phyloP scores from a whole-genome alignment of 1,140 invertebrate species.

The Diabrotica undecimpunctata region DNA sequence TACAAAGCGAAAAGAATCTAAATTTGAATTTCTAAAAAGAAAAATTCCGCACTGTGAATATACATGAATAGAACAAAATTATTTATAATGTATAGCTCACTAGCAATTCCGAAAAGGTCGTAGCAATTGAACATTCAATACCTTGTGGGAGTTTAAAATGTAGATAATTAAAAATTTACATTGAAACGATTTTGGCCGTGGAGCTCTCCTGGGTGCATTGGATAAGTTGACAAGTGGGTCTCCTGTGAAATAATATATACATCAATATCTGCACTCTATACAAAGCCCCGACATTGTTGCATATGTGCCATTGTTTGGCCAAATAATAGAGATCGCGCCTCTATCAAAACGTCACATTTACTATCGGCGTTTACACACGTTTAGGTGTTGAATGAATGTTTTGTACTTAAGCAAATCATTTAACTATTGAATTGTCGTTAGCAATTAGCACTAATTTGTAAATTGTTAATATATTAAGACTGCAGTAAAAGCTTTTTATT shows the following conservation, averaged over 20 bases:
- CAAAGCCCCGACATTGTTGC: slow-evolving; percentile 24
- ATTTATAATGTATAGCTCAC: not conserved
- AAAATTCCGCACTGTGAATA: not conserved
- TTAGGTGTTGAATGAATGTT: not conserved
- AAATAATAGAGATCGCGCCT: slow-evolving; percentile 26
- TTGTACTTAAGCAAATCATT: not conserved
- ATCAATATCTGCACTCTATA: slow-evolving; percentile 29
- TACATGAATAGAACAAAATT: not conserved
- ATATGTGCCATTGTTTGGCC: slow-evolving; percentile 27
- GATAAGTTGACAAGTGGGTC: slow-evolving; percentile 30
- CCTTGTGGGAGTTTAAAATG: slow-evolving; percentile 24
- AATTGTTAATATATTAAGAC: too few relatives aligned
- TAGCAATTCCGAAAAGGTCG: not conserved
- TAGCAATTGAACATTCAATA: slow-evolving; percentile 21
- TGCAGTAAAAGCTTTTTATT: too few relatives aligned
- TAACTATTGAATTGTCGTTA: not conserved
- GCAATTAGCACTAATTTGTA: too few relatives aligned
- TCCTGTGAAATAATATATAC: slow-evolving; percentile 31
- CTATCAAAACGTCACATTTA: slow-evolving; percentile 7
- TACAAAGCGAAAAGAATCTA: too few relatives aligned
- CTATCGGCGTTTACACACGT: not conserved
- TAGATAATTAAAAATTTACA: slow-evolving; percentile 27
- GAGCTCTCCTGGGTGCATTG: slow-evolving; percentile 27
- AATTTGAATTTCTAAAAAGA: not conserved
- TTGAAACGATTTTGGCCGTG: slow-evolving; percentile 25